Percentiles rank a stretch among this genome's conserved stretches.
Evolutionary conservation across 2,888 invertebrate species (phyloP).

Genomic region (Myopa testacea): DNA sequence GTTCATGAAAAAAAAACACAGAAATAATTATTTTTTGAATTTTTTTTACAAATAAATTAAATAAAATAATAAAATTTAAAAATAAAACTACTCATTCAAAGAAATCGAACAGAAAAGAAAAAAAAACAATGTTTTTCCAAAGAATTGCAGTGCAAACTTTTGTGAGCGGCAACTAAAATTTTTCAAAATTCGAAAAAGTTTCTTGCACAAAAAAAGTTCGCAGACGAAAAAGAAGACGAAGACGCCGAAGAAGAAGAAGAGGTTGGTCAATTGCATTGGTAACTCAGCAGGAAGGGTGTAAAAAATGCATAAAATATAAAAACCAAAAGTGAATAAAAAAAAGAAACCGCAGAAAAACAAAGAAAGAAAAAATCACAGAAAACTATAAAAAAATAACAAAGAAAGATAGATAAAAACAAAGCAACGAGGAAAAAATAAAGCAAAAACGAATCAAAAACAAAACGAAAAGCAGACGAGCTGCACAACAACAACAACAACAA

Average conservation of each 20-base stretch:
- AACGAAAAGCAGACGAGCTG: neutral
- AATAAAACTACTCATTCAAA: neutral
- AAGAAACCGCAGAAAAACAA: neutral
- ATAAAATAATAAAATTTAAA: constrained; percentile 1
- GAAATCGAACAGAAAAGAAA: neutral
- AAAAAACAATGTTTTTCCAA: constrained; percentile 2
- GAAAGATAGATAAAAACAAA: too few species aligned
- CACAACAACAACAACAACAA: neutral
- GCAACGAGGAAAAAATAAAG: neutral
- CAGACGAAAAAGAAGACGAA: neutral
- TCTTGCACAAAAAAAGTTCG: neutral
- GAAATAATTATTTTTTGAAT: neutral
- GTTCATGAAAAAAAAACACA: neutral
- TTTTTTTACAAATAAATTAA: neutral
- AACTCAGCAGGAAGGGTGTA: neutral
- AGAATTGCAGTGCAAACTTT: neutral
- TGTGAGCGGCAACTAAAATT: neutral
- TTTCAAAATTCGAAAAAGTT: constrained; percentile 12
- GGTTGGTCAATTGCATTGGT: constrained; percentile 5
- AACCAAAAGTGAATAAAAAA: neutral
- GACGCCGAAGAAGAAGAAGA: neutral
- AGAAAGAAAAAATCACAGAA: neutral
- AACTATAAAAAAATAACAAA: neutral
- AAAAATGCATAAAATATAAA: constrained; percentile 9
- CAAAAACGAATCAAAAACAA: neutral